A percentile compares a stretch with the other conserved stretches of the same genome.
Conservation (phyloP, 2,113 vertebrate species). For the Myiozetetes cayanensis region DNA sequence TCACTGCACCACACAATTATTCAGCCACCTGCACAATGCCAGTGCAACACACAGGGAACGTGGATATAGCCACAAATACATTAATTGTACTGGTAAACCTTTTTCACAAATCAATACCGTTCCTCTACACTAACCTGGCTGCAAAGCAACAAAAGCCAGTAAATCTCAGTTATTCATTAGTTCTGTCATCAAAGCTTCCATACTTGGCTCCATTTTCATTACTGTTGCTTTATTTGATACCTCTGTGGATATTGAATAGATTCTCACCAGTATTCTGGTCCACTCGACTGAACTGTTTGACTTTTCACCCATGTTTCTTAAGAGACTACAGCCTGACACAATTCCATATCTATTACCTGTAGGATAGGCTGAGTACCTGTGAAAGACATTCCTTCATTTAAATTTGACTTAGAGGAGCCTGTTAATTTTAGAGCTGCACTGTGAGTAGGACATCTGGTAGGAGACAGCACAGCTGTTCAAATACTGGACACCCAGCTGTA, state of each 20-base stretch:
- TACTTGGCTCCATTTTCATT: background rate
- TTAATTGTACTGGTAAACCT: background rate
- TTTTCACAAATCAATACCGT: background rate
- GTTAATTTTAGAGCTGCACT: background rate
- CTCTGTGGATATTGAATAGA: background rate
- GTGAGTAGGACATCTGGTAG: background rate
- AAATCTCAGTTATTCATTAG: slow-evolving; percentile 18
- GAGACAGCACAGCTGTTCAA: background rate
- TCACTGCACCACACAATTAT: background rate
- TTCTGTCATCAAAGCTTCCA: background rate
- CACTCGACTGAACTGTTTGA: background rate
- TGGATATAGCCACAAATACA: background rate
- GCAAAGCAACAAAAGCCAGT: background rate
- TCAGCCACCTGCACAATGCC: background rate
- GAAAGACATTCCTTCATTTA: background rate
- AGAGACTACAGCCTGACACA: background rate
- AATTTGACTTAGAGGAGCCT: background rate
- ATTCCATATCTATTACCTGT: background rate
- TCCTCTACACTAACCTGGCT: background rate
- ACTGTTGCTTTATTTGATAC: background rate
- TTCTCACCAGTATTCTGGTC: background rate
- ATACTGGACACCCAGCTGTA: background rate
- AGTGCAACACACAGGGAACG: background rate
- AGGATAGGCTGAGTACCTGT: background rate
- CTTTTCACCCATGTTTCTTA: background rate